These are phyloP conservation scores for Caenorhabditis zanzibari DNA, from an alignment of 2,888 invertebrate genomes.

Conservation along the genomic window DNA sequence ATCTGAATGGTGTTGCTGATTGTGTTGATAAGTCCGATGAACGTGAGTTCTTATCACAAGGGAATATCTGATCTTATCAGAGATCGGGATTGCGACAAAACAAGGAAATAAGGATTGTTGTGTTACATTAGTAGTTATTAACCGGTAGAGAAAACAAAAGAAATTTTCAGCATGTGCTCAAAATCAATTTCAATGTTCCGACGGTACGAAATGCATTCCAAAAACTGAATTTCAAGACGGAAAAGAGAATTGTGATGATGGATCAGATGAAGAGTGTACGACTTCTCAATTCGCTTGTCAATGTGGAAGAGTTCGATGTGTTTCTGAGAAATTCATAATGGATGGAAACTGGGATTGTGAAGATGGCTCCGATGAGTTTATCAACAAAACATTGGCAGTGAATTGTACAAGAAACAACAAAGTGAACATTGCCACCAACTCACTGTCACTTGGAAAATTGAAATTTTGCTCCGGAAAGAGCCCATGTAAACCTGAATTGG, in stretches of 20 bases:
- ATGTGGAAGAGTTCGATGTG: slow-evolving; percentile 85
- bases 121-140: not conserved
- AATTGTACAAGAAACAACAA: slow-evolving; percentile 45
- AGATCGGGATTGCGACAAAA: not conserved
- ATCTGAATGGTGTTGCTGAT: slow-evolving; percentile 74
- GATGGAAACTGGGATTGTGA: slow-evolving; percentile 83
- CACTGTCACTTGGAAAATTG: slow-evolving; percentile 64
- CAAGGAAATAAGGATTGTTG: not conserved
- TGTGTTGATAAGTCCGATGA: slow-evolving; percentile 84
- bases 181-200: slow-evolving; percentile 84
- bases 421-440: slow-evolving; percentile 49
- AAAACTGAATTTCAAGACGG: slow-evolving; percentile 84
- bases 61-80: slow-evolving; percentile 13
- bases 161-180: slow-evolving; percentile 83
- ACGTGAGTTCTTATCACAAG: slow-evolving; percentile 76
- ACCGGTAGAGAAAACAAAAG: too few relatives aligned
- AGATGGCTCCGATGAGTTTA: slow-evolving; percentile 75
- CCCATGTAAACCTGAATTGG: slow-evolving; percentile 75
- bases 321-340: slow-evolving; percentile 83
- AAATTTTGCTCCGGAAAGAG: slow-evolving; percentile 67
- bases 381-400: slow-evolving; percentile 30
- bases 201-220: slow-evolving; percentile 83
- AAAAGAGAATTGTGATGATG: slow-evolving; percentile 84
- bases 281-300: slow-evolving; percentile 84
- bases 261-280: slow-evolving; percentile 85